phyloP scores from a whole-genome alignment of 2,888 invertebrate species.

The Laothoe populi region DNA sequence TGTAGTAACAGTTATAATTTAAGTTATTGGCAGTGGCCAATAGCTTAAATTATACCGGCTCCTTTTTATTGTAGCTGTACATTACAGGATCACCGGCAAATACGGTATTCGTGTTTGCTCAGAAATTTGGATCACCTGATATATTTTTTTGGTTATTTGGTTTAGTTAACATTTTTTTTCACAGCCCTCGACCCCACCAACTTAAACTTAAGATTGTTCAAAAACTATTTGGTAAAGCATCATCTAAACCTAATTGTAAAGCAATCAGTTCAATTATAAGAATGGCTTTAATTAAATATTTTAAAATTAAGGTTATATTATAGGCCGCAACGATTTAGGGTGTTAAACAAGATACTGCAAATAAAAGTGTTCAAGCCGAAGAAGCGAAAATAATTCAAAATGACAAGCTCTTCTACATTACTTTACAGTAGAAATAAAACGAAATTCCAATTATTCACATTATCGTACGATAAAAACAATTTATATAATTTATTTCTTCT shows the following conservation, averaged over 20 bases:
- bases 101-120: too few species aligned
- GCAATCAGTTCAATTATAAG: not conserved
- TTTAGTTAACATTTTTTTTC: too few species aligned
- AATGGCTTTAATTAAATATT: not conserved
- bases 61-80: too few species aligned
- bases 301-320: not conserved
- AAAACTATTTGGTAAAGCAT: not conserved
- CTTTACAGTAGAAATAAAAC: constrained; percentile 23
- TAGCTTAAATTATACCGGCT: too few species aligned
- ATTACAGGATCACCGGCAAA: too few species aligned
- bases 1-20: too few species aligned
- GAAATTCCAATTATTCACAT: not conserved
- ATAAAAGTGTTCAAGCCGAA: not conserved
- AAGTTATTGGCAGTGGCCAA: too few species aligned
- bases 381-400: constrained; percentile 16
- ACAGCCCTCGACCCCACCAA: too few species aligned
- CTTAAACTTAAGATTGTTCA: too few species aligned
- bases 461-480: not conserved
- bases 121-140: too few species aligned
- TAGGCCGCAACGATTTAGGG: not conserved
- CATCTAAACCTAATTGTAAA: not conserved
- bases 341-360: constrained; percentile 15
- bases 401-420: constrained; percentile 7
- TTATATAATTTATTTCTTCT: not conserved
- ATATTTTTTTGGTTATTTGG: too few species aligned